A percentile compares a stretch with the other conserved stretches of the same genome.
phyloP scores from a whole-genome alignment of 2,888 invertebrate genomes.

The Mechanitis messenoides region DNA sequence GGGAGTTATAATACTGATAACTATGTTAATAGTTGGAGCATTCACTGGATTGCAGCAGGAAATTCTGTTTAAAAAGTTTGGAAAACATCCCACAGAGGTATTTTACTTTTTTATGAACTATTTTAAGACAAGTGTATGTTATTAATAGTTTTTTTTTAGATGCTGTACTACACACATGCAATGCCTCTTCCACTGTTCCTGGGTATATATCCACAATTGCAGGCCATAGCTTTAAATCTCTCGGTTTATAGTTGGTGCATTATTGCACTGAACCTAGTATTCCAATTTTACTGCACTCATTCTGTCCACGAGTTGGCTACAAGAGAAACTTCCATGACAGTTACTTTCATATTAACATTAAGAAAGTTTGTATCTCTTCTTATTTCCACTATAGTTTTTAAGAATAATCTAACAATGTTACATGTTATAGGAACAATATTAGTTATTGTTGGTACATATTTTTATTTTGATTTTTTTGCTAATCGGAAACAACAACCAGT shows the following conservation, averaged over 20 bases:
- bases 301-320: conserved; percentile 64
- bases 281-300: conserved; percentile 61
- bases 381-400: conserved; percentile 63
- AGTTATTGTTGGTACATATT: conserved; percentile 59
- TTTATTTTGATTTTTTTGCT: conserved; percentile 63
- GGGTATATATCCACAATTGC: conserved; percentile 49
- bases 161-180: conserved; percentile 65
- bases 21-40: conserved; percentile 59
- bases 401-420: conserved; percentile 57
- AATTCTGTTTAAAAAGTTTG: conserved; percentile 58
- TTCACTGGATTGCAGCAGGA: conserved; percentile 67
- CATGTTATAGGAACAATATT: conserved; percentile 57
- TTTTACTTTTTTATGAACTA: background rate
- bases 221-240: conserved; percentile 38
- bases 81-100: conserved; percentile 69
- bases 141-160: conserved; percentile 47
- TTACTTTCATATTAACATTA: conserved; percentile 63
- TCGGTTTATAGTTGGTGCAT: conserved; percentile 48
- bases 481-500: conserved; percentile 51
- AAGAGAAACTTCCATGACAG: conserved; percentile 60
- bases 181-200: conserved; percentile 60
- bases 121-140: background rate
- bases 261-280: conserved; percentile 49
- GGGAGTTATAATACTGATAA: conserved; percentile 55
- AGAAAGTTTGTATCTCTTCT: conserved; percentile 62